phyloP scores from a whole-genome alignment of 1,140 invertebrate genomes.

The Condylostylus longicornis region DNA sequence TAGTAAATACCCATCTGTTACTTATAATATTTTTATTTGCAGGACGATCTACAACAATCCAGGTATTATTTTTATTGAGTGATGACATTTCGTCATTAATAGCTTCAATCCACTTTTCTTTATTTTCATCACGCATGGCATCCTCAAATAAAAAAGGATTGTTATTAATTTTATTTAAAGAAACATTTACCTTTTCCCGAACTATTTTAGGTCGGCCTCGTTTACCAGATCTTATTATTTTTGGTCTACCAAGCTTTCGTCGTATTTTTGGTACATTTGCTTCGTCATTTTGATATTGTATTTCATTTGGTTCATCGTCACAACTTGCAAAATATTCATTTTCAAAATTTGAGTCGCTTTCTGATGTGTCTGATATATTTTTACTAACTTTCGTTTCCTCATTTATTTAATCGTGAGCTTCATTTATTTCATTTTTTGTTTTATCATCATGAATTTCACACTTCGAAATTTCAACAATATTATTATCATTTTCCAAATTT shows the following conservation, averaged over 20 bases:
- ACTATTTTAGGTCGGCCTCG: constrained; percentile 5
- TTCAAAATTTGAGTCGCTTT: too few species aligned
- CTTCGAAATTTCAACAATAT: not conserved
- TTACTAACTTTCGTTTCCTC: not conserved
- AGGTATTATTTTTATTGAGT: constrained; percentile 5
- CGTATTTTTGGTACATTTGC: too few species aligned
- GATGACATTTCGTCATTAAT: constrained; percentile 6
- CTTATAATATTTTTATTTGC: constrained; percentile 1
- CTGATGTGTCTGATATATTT: not conserved
- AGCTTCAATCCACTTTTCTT: constrained; percentile 3
- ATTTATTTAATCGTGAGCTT: not conserved
- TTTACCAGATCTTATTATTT: constrained; percentile 1
- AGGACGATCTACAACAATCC: constrained; percentile 1
- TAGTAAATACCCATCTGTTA: constrained; percentile 5
- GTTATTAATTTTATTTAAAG: constrained; percentile 1
- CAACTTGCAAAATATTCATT: not conserved
- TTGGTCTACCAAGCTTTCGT: too few species aligned
- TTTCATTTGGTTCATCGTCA: constrained; percentile 3
- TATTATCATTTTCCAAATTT: not conserved
- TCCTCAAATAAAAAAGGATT: constrained; percentile 5
- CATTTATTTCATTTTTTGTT: not conserved
- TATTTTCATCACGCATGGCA: constrained; percentile 2
- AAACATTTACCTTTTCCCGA: not conserved
- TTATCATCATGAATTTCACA: not conserved
- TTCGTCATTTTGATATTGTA: too few species aligned